Evolutionary conservation across 2,888 invertebrate species (phyloP), one percentile per base, ranked within the genome.

Genomic region (Agonum fuliginosum): DNA sequence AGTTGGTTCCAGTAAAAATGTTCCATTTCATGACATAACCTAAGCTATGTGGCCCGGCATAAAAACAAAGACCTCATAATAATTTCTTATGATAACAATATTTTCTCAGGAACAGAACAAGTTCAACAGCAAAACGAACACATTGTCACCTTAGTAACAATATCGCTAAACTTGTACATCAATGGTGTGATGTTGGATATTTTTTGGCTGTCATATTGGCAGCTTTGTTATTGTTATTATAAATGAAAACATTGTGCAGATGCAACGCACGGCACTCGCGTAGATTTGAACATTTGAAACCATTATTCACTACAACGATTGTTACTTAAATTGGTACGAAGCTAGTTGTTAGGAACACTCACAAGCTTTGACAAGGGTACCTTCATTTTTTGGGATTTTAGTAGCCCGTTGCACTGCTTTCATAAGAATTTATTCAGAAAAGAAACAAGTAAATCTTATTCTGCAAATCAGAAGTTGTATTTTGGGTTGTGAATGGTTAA

Each of bases 211-310:
- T 73, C 73, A 58, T 62, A 22, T 51, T 73, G 73, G 34, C 73
- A 73, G 73, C 37, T 58, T 75, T 75, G 75, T 75, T 75, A 75
- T 75, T 75, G 75, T 75, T 75, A 74, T 74, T 74, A 73, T 65
- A 62, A 65, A 65, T 75, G 48, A 67, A 75, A 34, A 48, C 27
- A 65, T 10, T 72, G 58, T 72, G 72, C 72, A 51, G 72, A 6
- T 27, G 46, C 70, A 27, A 14, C 1, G 51, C 75, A 75, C 67
- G 20, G 65, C 62, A 65, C 75, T 8, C 22, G 72, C 72, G 72
- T 58, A 73, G 27, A 24, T 58, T 70, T 70, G 70, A 70, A 73
- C n/a, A n/a, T 20, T 54, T 37, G 34, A 20, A 48, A 71, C 48
- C 65, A 67, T 74, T 34, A 41, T 67, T 74, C 75, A 75, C 51